Conservation (phyloP, 2,797 vertebrate genomes). For the Enteromius fasciolatus region DNA sequence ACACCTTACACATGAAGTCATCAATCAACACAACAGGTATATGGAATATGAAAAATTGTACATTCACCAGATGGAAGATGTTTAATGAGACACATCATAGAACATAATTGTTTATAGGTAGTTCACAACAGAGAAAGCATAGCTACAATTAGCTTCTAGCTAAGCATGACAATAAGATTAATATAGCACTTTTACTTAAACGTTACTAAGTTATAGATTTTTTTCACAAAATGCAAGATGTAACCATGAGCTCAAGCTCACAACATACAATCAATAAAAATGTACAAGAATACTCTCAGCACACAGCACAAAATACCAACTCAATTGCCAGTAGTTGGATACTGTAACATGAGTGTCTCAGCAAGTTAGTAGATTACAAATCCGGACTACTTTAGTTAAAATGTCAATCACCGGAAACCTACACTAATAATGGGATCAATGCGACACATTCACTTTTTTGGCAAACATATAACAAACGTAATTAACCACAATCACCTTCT, state of each 20-base stretch:
- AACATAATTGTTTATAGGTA: background rate
- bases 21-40: background rate
- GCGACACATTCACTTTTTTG: background rate
- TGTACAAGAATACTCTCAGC: background rate
- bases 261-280: background rate
- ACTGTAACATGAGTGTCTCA: background rate
- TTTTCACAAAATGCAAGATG: background rate
- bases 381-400: background rate
- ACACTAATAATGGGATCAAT: slow-evolving; percentile 1
- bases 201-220: too few relatives aligned
- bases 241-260: background rate
- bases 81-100: background rate
- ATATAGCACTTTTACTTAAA: background rate
- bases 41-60: background rate
- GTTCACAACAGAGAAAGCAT: too few relatives aligned
- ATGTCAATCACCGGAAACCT: background rate
- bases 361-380: background rate
- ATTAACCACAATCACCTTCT: background rate
- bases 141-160: background rate
- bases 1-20: too few relatives aligned
- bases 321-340: background rate
- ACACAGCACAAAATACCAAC: background rate
- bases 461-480: background rate
- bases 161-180: background rate
- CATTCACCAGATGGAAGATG: too few relatives aligned